phyloP scores from a whole-genome alignment of 2,888 invertebrate species.

The Caenorhabditis japonica region DNA sequence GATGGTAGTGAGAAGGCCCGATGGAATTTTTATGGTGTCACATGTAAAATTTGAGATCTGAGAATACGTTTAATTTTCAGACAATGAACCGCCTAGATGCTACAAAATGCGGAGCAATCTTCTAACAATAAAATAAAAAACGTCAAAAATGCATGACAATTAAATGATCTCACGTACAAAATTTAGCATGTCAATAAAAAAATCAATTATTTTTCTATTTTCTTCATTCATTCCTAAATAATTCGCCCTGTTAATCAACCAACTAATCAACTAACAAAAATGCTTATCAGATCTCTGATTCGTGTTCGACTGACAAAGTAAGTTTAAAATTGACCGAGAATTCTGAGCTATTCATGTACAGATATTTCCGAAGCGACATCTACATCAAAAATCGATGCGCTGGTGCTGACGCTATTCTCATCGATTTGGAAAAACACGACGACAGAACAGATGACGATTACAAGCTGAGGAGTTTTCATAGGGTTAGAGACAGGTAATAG shows the following conservation, averaged over 20 bases:
- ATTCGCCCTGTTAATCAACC: constrained; percentile 7
- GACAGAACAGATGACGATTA: constrained; percentile 25
- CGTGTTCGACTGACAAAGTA: constrained; percentile 38
- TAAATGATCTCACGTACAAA: no score
- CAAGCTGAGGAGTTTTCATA: constrained; percentile 31
- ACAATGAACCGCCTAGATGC: constrained; percentile 22
- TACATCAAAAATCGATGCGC: constrained; percentile 46
- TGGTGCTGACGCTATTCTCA: constrained; percentile 37
- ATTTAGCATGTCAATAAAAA: neutral
- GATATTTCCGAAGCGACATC: constrained; percentile 36
- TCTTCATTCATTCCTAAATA: constrained; percentile 1
- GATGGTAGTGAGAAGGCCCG: constrained; percentile 4
- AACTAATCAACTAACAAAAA: constrained; percentile 12
- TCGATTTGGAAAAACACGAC: constrained; percentile 36
- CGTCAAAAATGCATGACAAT: no score
- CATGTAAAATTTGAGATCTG: no score
- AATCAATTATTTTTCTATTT: neutral
- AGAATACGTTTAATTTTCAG: no score
- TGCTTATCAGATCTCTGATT: constrained; percentile 28
- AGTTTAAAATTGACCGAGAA: no score
- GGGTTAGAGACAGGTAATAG: constrained; percentile 14
- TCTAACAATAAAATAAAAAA: constrained; percentile 4
- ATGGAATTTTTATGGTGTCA: constrained; percentile 14
- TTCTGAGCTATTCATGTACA: neutral
- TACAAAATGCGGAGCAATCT: constrained; percentile 27